Evolutionary conservation across 1,140 invertebrate species (phyloP), one percentile per base, ranked within the genome.

Genomic region (Drosophila pruinosa): DNA sequence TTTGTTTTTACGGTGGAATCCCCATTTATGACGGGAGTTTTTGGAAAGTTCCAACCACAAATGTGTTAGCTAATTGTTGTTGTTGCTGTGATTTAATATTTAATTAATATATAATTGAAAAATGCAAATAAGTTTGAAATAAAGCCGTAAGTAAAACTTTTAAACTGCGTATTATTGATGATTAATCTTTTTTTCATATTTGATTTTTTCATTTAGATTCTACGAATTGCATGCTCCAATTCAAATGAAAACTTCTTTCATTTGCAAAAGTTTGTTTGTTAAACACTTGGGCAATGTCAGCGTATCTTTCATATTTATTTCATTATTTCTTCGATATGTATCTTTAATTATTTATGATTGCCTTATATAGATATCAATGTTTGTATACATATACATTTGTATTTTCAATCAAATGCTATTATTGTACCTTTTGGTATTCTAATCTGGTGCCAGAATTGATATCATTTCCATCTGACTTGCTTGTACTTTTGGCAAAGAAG

Each of bases 11-110:
- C 43, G 7, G 43, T 24, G 43, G 12, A 24, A 24, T 26, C 43
- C 21, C 21, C 31, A n/a, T 47, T 47, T 47, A 47, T 24, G 22
- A 26, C 43, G 21, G 21, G 43, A 22, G 22, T 24, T 47, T 47
- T 47, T 47, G 3, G 43, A 47, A 47, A 47, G 43, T 22, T 24
- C 43, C 43, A 26, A 47, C 43, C 43, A 47, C 43, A 47, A 47
- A 26, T 26, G 24, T 22, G 12, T 45, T 45, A 45, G 21, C 12
- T 24, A 22, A 22, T 21, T 14, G 21, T 4, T 24, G 43, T 7
- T 22, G 19, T 45, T 22, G 10, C 24, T 47, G 43, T 4, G 21
- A 39, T 15, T 39, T 17, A 15, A 17, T 39, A 1, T 39, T 39
- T 14, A n/a, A n/a, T n/a, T n/a, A n/a, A n/a, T n/a, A n/a, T n/a